Base-by-base conservation (phyloP, 2,797 vertebrate genomes). In the Rhinophrynus dorsalis region DNA sequence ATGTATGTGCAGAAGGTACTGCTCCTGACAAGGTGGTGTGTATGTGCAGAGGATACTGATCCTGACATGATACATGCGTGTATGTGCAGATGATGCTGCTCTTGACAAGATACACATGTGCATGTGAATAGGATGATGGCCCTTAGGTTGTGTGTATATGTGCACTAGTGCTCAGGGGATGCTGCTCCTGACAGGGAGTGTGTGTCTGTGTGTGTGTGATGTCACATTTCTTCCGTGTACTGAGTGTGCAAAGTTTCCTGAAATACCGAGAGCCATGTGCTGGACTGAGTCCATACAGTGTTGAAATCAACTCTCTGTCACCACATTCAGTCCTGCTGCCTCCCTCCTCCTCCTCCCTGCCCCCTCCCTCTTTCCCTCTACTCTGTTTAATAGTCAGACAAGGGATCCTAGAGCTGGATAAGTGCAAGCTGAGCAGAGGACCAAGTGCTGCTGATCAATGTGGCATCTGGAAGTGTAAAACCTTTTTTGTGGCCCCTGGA, bases 381-480 rank as follows among this genome's bases (percentile, higher is more conserved):
- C 50, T n/a, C 27, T 45, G 32, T 56, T 56, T 63, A 56, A 56
- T 56, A 64, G 67, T 56, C 59, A 56, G 50, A 27, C 30, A 7
- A 12, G 35, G 29, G 30, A 58, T 67, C 65, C 38, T 35, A 13
- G 13, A 18, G 32, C 24, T 10, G 23, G 47, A 56, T 21, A 68
- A 48, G 10, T 2, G 17, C 3, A 55, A 21, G 35, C 12, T 30
- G 10, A 33, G 24, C 9, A 24, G 21, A 5, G n/a, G 42, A 13
- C n/a, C n/a, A n/a, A n/a, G n/a, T n/a, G n/a, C n/a, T 44, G 23
- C 33, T 68, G 17, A 6, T 45, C 6, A 12, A 67, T 38, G 29
- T 48, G 42, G 21, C 42, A 27, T 10, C 13, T 15, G 20, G 1
- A 42, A 3, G 18, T 13, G 11, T 12, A 12, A 9, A 35, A 26